These are phyloP conservation scores for Ictidomys tridecemlineatus DNA, from an alignment of 2,113 vertebrate genomes.

Conservation along the genomic window DNA sequence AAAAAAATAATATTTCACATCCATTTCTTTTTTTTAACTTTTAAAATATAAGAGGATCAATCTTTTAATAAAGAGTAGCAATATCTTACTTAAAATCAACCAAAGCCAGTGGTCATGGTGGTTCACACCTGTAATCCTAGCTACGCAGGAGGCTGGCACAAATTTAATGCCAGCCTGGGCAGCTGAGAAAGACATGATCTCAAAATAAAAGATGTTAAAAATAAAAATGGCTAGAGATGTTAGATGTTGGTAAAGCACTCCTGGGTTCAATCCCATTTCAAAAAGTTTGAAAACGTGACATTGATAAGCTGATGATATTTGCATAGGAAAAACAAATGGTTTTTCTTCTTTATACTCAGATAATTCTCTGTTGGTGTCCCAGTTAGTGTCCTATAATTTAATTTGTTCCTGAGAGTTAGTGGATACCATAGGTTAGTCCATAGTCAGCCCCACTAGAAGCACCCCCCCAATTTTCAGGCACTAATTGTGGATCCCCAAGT, in stretches of 20 bases:
- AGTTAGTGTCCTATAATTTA: not conserved
- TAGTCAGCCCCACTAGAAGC: not conserved
- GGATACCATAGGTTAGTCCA: not conserved
- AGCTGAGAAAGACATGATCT: too few relatives aligned
- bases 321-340: not conserved
- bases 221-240: too few relatives aligned
- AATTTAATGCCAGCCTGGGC: too few relatives aligned
- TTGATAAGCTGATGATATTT: not conserved
- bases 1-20: slow-evolving; percentile 11
- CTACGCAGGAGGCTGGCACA: too few relatives aligned
- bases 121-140: too few relatives aligned
- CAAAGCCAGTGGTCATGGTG: not conserved
- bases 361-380: not conserved
- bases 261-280: not conserved
- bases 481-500: not conserved
- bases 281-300: not conserved
- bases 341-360: not conserved
- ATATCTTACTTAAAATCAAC: slow-evolving; percentile 36
- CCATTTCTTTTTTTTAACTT: not conserved
- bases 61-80: not conserved
- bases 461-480: not conserved
- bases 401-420: not conserved
- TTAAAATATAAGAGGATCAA: not conserved
- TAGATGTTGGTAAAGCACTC: too few relatives aligned
- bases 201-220: too few relatives aligned